A percentile compares a stretch with the other conserved stretches of the same genome.
phyloP scores from a whole-genome alignment of 2,888 invertebrate genomes.

The Diarsia brunnea region DNA sequence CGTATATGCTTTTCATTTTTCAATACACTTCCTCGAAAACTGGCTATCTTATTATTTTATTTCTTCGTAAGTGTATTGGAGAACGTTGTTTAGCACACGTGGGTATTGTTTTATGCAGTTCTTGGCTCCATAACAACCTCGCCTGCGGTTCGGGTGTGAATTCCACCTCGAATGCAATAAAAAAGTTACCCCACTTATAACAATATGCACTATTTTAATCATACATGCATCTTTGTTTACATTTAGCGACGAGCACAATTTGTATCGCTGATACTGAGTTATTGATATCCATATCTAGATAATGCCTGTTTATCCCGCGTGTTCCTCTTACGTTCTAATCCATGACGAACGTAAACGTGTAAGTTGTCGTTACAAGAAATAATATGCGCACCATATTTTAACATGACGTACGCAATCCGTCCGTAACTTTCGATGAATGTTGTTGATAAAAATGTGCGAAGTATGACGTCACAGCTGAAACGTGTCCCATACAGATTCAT shows the following conservation, averaged over 20 bases:
- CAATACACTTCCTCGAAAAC: neutral
- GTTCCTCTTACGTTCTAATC: neutral
- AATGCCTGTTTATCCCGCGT: neutral
- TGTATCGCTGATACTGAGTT: neutral
- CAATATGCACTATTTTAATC: no score
- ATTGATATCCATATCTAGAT: no score
- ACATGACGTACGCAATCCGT: constrained; percentile 43
- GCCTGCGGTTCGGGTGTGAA: no score
- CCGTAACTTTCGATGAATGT: constrained; percentile 40
- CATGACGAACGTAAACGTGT: constrained; percentile 27
- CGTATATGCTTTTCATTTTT: neutral
- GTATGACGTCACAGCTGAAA: constrained; percentile 36
- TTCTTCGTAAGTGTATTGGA: no score
- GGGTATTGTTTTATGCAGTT: no score
- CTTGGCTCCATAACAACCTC: no score
- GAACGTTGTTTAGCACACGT: no score
- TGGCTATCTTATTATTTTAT: no score
- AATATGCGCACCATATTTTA: constrained; percentile 14
- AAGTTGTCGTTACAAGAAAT: constrained; percentile 12
- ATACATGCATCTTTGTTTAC: neutral
- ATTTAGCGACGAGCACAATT: neutral
- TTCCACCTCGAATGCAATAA: no score
- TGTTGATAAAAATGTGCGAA: constrained; percentile 41
- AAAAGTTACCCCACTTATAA: no score
- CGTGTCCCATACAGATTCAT: constrained; percentile 27